These are phyloP conservation scores for Anguilla megastoma DNA, from an alignment of 2,797 vertebrate species.

Conservation along the genomic window DNA sequence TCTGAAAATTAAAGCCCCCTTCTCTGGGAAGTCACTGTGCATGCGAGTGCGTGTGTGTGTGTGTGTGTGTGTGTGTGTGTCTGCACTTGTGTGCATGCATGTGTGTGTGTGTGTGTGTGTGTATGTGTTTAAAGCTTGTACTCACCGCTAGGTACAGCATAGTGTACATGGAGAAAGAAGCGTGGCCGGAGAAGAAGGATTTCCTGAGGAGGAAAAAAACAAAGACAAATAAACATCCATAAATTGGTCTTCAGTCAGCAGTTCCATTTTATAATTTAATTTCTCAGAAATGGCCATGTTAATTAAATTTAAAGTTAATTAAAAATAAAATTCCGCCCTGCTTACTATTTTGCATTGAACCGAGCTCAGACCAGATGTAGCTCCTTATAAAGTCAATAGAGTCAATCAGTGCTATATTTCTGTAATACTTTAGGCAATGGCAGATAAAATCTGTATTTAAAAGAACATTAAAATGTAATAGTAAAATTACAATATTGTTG, in stretches of 20 bases:
- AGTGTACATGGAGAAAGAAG: conserved; percentile 96
- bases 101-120: neutral
- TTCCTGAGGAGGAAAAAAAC: conserved; percentile 78
- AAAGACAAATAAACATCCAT: conserved; percentile 1
- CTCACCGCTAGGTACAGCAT: conserved; percentile 98
- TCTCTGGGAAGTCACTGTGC: neutral
- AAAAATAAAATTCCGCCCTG: neutral
- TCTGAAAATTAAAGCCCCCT: conserved; percentile 29
- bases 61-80: conserved; percentile 24
- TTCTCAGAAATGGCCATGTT: neutral
- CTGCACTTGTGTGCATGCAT: neutral
- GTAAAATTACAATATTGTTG: neutral
- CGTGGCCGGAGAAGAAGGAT: conserved; percentile 97
- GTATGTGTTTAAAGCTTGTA: conserved; percentile 49
- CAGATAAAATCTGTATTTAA: neutral
- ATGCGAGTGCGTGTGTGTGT: neutral
- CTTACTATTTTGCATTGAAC: neutral
- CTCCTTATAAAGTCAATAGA: neutral
- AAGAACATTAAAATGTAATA: neutral
- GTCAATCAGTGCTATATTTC: neutral
- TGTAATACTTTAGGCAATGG: neutral
- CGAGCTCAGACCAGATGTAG: neutral
- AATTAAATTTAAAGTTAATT: neutral
- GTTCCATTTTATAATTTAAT: neutral
- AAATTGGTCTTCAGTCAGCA: neutral